These are phyloP conservation scores for Ataeniobius toweri DNA, from an alignment of 2,797 vertebrate genomes.

Conservation along the genomic window DNA sequence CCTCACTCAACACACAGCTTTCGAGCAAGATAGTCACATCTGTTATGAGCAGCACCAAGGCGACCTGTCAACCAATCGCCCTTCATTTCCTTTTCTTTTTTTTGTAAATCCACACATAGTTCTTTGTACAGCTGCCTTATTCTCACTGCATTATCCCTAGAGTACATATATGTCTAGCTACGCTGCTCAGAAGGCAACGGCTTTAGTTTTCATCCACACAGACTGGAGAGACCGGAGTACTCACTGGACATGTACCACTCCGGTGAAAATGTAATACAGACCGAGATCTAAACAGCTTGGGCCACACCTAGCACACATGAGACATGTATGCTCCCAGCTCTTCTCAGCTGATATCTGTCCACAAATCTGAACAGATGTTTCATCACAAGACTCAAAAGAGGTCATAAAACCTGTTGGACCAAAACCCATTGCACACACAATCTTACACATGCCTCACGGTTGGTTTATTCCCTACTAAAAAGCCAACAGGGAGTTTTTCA, in stretches of 20 bases:
- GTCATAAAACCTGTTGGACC: conserved; percentile 71
- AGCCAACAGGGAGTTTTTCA: conserved; percentile 71
- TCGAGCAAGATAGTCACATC: conserved; percentile 53
- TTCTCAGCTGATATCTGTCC: conserved; percentile 59
- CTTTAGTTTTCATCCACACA: conserved; percentile 11
- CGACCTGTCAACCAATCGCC: conserved; percentile 8
- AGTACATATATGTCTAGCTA: conserved; percentile 51
- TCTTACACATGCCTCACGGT: conserved; percentile 70
- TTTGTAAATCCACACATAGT: conserved; percentile 20
- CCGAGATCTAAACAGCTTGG: conserved; percentile 68
- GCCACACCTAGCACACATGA: conserved; percentile 65
- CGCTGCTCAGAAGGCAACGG: conserved; percentile 38
- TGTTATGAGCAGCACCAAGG: conserved; percentile 39
- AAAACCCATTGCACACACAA: conserved; percentile 73
- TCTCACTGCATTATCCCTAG: conserved; percentile 49
- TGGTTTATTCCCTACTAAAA: conserved; percentile 62
- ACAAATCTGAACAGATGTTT: conserved; percentile 76
- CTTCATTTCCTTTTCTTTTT: conserved; percentile 7
- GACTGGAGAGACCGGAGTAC: conserved; percentile 46
- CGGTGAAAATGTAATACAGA: conserved; percentile 51
- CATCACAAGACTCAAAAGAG: conserved; percentile 72
- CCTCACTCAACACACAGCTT: conserved; percentile 54
- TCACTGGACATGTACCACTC: conserved; percentile 58
- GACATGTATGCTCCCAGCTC: conserved; percentile 58
- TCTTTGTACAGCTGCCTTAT: conserved; percentile 57